phyloP scores from a whole-genome alignment of 92 coral and sea anemone species.

The Porites rus region DNA sequence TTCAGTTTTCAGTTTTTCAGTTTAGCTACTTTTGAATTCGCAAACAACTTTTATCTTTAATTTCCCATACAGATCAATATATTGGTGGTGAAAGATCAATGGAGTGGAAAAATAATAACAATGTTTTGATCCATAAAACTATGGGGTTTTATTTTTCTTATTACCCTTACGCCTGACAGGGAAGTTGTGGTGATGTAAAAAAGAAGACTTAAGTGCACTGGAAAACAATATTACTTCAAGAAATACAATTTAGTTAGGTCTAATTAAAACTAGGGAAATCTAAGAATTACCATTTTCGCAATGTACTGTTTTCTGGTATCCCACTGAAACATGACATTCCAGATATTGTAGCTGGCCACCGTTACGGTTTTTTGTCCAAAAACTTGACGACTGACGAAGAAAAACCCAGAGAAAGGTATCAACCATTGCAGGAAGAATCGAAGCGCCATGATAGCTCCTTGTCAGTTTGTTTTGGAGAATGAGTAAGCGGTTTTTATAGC shows the following conservation, averaged over 20 bases:
- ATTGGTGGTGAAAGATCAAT: no score
- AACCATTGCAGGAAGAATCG: not conserved
- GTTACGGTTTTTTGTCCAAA: constrained; percentile 61
- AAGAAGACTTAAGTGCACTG: no score
- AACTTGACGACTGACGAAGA: not conserved
- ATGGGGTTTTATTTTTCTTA: no score
- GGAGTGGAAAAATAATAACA: no score
- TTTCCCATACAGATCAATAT: no score
- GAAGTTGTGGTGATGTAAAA: no score
- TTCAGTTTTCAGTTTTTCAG: no score
- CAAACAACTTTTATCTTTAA: no score
- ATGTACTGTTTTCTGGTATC: constrained; percentile 87
- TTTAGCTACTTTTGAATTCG: no score
- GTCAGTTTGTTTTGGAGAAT: not conserved
- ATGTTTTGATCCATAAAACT: no score
- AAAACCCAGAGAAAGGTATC: constrained; percentile 1
- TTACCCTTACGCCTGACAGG: no score
- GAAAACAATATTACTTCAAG: not conserved
- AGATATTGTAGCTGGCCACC: constrained; percentile 92
- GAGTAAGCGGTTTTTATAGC: not conserved
- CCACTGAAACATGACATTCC: constrained; percentile 99
- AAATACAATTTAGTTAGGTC: no score
- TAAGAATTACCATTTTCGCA: constrained; percentile 88
- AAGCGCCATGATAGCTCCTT: not conserved
- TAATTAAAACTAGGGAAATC: not conserved